Conservation (phyloP, 1,140 invertebrate genomes). For the Halesus radiatus region DNA sequence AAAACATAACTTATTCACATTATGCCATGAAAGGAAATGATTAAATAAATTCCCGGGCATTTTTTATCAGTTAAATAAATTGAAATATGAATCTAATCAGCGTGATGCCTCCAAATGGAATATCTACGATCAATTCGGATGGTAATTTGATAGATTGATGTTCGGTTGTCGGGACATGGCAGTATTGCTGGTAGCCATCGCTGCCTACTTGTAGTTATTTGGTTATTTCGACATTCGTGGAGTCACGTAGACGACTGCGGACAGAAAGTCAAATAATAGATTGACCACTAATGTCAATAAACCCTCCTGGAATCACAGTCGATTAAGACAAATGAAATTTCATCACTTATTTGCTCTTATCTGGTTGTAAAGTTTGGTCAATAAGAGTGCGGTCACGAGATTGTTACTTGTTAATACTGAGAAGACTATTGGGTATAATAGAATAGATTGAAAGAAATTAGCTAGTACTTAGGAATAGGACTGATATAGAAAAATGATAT, state of each 20-base stretch:
- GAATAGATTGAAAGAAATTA: background rate
- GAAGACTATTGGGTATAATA: background rate
- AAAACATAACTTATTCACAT: no score
- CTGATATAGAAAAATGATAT: no score
- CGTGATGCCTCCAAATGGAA: background rate
- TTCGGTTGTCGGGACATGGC: background rate
- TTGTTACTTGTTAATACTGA: background rate
- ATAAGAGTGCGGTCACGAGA: background rate
- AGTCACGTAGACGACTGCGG: constrained; percentile 21
- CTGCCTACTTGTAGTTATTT: no score
- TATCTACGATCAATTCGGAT: constrained; percentile 1
- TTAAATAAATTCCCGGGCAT: background rate
- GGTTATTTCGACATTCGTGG: background rate
- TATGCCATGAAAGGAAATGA: no score
- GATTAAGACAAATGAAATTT: constrained; percentile 17
- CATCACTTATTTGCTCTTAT: constrained; percentile 10
- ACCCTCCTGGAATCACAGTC: constrained; percentile 8
- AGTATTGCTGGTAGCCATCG: no score
- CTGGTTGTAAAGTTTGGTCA: background rate
- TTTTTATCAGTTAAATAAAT: constrained; percentile 18
- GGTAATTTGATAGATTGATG: constrained; percentile 11
- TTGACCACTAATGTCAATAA: constrained; percentile 36
- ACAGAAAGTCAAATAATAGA: constrained; percentile 25
- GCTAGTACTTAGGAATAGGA: no score
- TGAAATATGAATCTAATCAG: constrained; percentile 21